Percentiles rank a stretch among this genome's conserved stretches.
Conservation (phyloP, 2,888 invertebrate species). For the Lepidonotus clava region DNA sequence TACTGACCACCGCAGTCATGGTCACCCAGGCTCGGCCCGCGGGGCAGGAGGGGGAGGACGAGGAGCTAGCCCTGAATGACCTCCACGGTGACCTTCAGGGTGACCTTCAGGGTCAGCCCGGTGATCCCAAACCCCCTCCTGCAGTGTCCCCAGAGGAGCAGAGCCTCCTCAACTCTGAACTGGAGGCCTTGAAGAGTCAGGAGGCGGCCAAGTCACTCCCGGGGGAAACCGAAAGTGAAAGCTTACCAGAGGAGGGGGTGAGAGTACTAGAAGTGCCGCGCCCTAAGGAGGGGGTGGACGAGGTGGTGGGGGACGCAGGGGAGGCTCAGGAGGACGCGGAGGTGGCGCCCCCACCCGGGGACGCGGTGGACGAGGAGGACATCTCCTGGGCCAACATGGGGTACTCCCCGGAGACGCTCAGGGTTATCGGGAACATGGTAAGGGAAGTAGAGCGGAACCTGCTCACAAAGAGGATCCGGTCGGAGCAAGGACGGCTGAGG, state of each 20-base stretch:
- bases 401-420: neutral
- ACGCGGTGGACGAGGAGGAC: neutral
- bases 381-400: neutral
- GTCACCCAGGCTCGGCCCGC: no score
- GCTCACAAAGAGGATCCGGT: no score
- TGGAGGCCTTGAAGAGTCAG: neutral
- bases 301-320: neutral
- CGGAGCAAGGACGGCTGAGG: no score
- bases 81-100: neutral
- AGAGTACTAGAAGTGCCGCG: neutral
- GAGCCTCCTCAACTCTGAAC: neutral
- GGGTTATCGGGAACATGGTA: neutral
- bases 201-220: no score
- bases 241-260: neutral
- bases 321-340: neutral
- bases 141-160: neutral
- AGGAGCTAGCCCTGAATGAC: no score
- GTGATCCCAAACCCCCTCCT: neutral
- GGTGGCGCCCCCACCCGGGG: no score
- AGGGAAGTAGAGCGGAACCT: neutral
- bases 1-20: no score
- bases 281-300: neutral
- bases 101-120: neutral
- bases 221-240: no score
- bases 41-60: no score